A percentile compares a stretch with the other conserved stretches of the same genome.
phyloP scores from a whole-genome alignment of 1,140 invertebrate species.

The Anagrus nilaparvatae region DNA sequence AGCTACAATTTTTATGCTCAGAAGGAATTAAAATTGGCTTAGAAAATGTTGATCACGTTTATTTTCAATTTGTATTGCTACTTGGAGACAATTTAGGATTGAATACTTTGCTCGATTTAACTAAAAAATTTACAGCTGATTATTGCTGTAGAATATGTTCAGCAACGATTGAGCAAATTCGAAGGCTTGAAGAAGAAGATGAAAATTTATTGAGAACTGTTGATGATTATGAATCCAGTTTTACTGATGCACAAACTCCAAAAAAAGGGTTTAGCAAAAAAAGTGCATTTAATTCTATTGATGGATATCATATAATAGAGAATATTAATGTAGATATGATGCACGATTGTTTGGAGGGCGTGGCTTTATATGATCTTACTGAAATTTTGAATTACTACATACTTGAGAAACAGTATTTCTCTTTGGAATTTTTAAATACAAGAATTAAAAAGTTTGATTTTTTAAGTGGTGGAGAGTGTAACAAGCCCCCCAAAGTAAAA shows the following conservation, averaged over 20 bases:
- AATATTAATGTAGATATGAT: constrained; percentile 26
- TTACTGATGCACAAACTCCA: constrained; percentile 2
- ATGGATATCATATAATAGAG: constrained; percentile 31
- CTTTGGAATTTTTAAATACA: too few relatives aligned
- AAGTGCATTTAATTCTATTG: constrained; percentile 28
- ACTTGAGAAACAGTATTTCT: too few relatives aligned
- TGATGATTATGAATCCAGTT: constrained; percentile 15
- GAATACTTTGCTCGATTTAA: constrained; percentile 16
- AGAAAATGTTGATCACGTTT: constrained; percentile 6
- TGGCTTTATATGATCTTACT: too few relatives aligned
- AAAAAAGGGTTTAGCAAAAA: constrained; percentile 27
- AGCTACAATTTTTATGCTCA: constrained; percentile 5
- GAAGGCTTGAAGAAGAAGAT: constrained; percentile 8
- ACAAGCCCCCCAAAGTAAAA: constrained; percentile 9
- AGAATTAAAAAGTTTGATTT: too few relatives aligned
- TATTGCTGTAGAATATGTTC: constrained; percentile 18
- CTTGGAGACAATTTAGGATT: constrained; percentile 17
- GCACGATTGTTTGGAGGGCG: too few relatives aligned
- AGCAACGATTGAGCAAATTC: constrained; percentile 3
- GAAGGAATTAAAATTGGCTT: constrained; percentile 7
- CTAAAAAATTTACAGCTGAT: constrained; percentile 13
- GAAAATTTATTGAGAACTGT: constrained; percentile 13
- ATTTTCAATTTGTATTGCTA: too few relatives aligned
- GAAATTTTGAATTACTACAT: too few relatives aligned
- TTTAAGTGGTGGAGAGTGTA: too few relatives aligned